Conservation (phyloP, 2,888 invertebrate species). For the Stenurella melanura region DNA sequence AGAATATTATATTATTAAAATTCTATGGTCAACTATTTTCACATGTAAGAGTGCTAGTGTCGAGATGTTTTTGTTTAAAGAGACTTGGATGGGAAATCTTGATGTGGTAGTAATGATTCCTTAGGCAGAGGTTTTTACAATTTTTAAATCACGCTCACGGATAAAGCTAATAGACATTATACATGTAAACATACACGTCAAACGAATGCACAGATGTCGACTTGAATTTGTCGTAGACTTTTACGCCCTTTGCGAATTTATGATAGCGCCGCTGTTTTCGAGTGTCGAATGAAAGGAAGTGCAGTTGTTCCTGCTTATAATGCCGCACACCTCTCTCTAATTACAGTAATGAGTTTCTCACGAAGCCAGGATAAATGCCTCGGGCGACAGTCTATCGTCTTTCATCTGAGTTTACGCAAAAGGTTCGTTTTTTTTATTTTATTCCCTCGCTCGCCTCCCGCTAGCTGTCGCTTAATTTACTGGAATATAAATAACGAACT, state of each 20-base stretch:
- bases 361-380: slow-evolving; percentile 48
- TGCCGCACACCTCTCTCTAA: slow-evolving; percentile 54
- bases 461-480: slow-evolving; percentile 30
- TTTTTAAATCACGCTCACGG: too few species aligned
- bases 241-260: slow-evolving; percentile 8
- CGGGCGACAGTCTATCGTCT: slow-evolving; percentile 47
- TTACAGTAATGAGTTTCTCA: slow-evolving; percentile 60
- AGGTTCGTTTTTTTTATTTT: slow-evolving; percentile 9
- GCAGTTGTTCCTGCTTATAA: slow-evolving; percentile 46
- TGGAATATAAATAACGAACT: slow-evolving; percentile 39
- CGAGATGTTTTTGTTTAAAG: too few species aligned
- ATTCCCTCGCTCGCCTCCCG: background rate
- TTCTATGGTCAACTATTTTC: too few species aligned
- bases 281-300: slow-evolving; percentile 28
- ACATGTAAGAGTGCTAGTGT: too few species aligned
- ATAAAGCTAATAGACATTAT: too few species aligned
- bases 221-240: background rate
- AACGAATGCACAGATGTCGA: background rate
- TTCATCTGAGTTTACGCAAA: slow-evolving; percentile 28
- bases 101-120: too few species aligned
- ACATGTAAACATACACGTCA: too few species aligned
- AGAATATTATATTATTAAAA: too few species aligned
- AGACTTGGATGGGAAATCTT: too few species aligned
- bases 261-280: slow-evolving; percentile 9
- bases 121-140: too few species aligned